These are phyloP conservation scores for Mustela lutreola DNA, from an alignment of 2,113 vertebrate species.

Conservation along the genomic window DNA sequence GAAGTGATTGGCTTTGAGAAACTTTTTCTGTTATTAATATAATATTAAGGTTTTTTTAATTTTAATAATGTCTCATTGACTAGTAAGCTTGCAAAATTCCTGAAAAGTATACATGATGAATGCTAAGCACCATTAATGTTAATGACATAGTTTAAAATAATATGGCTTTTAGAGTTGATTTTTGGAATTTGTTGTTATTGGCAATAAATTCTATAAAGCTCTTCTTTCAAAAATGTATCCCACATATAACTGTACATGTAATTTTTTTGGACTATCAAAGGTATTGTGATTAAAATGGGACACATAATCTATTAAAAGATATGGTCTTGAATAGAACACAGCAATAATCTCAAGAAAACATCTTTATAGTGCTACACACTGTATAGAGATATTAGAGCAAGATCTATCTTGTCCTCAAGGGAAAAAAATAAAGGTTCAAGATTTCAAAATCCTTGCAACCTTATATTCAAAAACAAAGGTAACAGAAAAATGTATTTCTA, in stretches of 20 bases:
- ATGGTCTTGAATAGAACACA: neutral
- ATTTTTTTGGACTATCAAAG: neutral
- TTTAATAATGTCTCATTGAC: neutral
- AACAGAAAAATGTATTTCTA: neutral
- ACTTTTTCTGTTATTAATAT: neutral
- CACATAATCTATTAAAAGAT: neutral
- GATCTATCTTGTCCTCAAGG: neutral
- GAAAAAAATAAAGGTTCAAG: neutral
- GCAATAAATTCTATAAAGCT: neutral
- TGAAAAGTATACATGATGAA: neutral
- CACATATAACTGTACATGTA: neutral
- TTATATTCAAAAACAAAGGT: neutral
- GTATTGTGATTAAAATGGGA: neutral
- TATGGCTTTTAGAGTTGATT: neutral
- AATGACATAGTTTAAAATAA: neutral
- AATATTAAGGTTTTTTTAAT: neutral
- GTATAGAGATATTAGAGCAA: neutral
- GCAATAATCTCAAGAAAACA: neutral
- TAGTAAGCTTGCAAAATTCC: neutral
- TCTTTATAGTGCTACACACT: neutral
- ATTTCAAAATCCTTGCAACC: neutral
- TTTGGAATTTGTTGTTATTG: neutral
- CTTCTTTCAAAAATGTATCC: neutral
- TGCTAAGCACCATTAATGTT: neutral
- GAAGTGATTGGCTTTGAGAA: neutral